These are phyloP conservation scores for Saccostrea cuccullata DNA, from an alignment of 1,140 invertebrate species.

Conservation along the genomic window DNA sequence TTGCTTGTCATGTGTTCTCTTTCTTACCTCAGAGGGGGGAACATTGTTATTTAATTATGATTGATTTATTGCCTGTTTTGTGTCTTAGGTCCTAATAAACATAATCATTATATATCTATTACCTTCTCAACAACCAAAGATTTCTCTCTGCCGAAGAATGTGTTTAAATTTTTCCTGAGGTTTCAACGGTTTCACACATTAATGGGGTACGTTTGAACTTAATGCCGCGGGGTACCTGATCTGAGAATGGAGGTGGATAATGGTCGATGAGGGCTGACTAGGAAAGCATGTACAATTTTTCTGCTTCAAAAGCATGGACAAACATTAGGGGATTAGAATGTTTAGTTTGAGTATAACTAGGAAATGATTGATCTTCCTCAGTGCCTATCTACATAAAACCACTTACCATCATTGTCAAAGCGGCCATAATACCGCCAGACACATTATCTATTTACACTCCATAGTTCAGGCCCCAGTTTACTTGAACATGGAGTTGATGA, in stretches of 20 bases:
- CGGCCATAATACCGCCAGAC: slow-evolving; percentile 9
- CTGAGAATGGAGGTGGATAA: neutral
- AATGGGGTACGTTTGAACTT: neutral
- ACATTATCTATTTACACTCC: slow-evolving; percentile 21
- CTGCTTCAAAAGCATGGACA: slow-evolving; percentile 22
- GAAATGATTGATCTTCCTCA: slow-evolving; percentile 16
- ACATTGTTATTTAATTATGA: slow-evolving; percentile 8
- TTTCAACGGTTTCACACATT: neutral
- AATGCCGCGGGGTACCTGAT: neutral
- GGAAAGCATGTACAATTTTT: slow-evolving; percentile 6
- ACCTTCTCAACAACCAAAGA: neutral
- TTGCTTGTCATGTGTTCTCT: slow-evolving; percentile 3
- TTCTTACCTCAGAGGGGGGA: slow-evolving; percentile 8
- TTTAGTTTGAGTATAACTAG: slow-evolving; percentile 31
- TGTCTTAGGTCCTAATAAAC: neutral
- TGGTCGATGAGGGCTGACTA: neutral
- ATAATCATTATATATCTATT: neutral
- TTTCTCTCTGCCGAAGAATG: neutral
- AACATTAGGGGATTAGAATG: slow-evolving; percentile 28
- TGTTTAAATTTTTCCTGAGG: neutral
- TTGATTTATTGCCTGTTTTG: neutral
- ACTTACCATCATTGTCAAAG: slow-evolving; percentile 20
- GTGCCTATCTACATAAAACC: slow-evolving; percentile 18
- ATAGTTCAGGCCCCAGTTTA: neutral
- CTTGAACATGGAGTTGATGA: neutral